Evolutionary conservation across 2,888 invertebrate genomes (phyloP), one percentile per base, ranked within the genome.

Genomic region (Euplagia quadripunctaria): DNA sequence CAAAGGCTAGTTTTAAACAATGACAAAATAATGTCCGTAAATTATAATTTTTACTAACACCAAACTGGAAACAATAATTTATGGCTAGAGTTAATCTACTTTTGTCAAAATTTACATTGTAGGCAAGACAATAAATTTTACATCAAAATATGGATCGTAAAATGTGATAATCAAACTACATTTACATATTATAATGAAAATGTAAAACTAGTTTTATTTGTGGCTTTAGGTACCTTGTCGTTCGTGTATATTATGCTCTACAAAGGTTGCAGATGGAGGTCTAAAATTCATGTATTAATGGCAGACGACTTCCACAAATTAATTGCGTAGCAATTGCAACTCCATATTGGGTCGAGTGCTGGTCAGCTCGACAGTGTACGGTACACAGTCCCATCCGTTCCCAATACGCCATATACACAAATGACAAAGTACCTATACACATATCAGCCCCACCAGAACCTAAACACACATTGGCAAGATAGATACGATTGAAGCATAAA

Each of bases 131-230:
- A 74, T 81, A 73, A 80, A 79, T 75, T 85, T 79, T 75, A 66
- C 76, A 78, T 72, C 51, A 31, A 76, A 78, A 79, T 72, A 75
- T 70, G 73, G 74, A 73, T 77, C 74, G 77, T 76, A 66, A 75
- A 75, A 68, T 49, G 42, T 31, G 31, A 31, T 31, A 67, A 72
- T 73, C 43, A 72, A 41, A 68, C 61, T 17, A 74, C 66, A 79
- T 83, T 79, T 83, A 66, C 83, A 77, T 79, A 82, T 64, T 61
- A 66, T 85, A 83, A 79, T 83, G 73, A 82, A 76, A 84, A 74
- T 58, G 11, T 64, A 17, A 75, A 84, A 84, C 82, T 73, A 72
- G 78, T 80, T 80, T 74, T 20, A 74, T 69, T 72, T 14, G 58
- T 41, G 42, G 7, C 16, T 58, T 14, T 65, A 20, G 12, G 65